phyloP scores from a whole-genome alignment of 2,113 vertebrate genomes.

The Catagonus wagneri region DNA sequence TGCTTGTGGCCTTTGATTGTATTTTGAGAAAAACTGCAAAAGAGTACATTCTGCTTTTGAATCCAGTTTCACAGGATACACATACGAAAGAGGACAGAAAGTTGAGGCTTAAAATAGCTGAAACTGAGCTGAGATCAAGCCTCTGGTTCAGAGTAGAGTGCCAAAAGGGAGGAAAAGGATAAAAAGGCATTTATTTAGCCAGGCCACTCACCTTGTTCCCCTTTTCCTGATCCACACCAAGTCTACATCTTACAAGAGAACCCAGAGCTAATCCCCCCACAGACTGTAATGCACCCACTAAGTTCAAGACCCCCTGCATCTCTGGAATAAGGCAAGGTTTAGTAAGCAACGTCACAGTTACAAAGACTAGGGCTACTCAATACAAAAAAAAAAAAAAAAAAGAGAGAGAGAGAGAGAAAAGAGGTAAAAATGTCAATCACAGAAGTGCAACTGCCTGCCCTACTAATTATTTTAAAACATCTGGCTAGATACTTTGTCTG shows the following conservation, averaged over 20 bases:
- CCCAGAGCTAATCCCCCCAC: not conserved
- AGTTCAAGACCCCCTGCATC: not conserved
- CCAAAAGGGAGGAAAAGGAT: not conserved
- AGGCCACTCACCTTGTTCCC: not conserved
- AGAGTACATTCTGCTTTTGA: conserved; percentile 48
- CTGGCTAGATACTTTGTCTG: not conserved
- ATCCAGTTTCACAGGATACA: not conserved
- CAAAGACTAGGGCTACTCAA: not conserved
- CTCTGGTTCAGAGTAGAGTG: conserved; percentile 18
- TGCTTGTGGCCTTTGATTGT: not conserved
- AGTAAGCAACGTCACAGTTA: not conserved
- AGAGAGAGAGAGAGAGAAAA: not conserved
- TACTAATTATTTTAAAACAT: conserved; percentile 43
- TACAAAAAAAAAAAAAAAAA: not conserved
- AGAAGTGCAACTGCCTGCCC: not conserved
- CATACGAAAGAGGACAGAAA: conserved; percentile 54
- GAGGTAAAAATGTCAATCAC: not conserved
- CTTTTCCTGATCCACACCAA: conserved; percentile 24
- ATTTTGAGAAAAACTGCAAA: conserved; percentile 14
- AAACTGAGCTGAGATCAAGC: conserved; percentile 66
- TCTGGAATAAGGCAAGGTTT: not conserved
- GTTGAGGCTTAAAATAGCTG: conserved; percentile 76
- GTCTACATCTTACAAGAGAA: not conserved
- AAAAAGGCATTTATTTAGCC: conserved; percentile 34
- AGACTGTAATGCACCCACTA: not conserved